phyloP scores from a whole-genome alignment of 2,888 invertebrate genomes.

The Bombylius discolor region DNA sequence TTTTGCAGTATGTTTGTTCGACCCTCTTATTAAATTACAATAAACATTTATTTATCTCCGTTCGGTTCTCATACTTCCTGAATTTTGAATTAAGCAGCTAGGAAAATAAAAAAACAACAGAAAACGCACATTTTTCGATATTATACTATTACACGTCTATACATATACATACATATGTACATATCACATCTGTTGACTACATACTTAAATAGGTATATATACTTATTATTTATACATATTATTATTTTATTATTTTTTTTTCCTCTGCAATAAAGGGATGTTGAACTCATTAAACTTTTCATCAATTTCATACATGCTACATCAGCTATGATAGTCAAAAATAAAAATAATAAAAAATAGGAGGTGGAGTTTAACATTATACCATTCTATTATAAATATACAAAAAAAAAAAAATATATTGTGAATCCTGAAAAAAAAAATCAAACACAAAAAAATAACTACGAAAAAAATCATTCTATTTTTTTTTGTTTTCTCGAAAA shows the following conservation, averaged over 20 bases:
- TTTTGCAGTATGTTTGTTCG: not conserved
- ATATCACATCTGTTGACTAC: not conserved
- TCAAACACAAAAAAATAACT: not conserved
- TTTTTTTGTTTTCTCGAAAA: not conserved
- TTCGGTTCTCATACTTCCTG: not conserved
- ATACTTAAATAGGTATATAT: not conserved
- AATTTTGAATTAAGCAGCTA: not conserved
- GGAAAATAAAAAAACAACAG: no score
- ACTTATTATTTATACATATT: not conserved
- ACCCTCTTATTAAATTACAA: not conserved
- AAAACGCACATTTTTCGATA: not conserved
- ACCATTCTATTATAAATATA: not conserved
- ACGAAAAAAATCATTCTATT: not conserved
- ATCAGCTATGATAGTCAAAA: not conserved
- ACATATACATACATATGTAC: not conserved
- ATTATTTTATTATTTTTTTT: no score
- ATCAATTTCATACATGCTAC: slow-evolving; percentile 2
- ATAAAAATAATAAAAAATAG: not conserved
- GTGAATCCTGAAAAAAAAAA: not conserved
- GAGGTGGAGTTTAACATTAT: slow-evolving; percentile 11
- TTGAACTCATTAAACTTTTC: slow-evolving; percentile 13
- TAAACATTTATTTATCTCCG: not conserved
- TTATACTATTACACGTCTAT: not conserved
- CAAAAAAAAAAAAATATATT: not conserved
- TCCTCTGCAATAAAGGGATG: not conserved